Conservation (phyloP, 2,113 vertebrate genomes). For the Isurus oxyrinchus region DNA sequence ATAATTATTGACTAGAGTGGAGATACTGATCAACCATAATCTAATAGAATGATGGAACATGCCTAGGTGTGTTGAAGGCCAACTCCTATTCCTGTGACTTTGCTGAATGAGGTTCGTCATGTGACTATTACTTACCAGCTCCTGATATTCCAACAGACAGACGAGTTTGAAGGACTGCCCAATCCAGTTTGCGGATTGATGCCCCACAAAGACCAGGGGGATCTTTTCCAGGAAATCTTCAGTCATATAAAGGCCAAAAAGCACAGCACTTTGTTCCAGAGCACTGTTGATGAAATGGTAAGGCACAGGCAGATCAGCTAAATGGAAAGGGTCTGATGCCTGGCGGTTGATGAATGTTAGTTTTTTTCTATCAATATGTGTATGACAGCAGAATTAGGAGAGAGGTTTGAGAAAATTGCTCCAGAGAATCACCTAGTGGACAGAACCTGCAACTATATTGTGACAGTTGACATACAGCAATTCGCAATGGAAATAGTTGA, state of each 20-base stretch:
- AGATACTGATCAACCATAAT: not conserved
- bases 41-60: not conserved
- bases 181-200: not conserved
- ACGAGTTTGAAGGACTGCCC: not conserved
- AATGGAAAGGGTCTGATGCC: not conserved
- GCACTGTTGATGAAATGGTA: constrained; percentile 28
- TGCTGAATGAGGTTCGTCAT: not conserved
- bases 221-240: constrained; percentile 31
- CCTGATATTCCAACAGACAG: not conserved
- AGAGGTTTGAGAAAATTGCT: not conserved
- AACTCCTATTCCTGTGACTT: not conserved
- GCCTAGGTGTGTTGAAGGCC: not conserved
- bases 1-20: not conserved
- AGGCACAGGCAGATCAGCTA: not conserved
- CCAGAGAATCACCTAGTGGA: not conserved
- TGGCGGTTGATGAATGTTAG: not conserved
- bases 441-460: not conserved
- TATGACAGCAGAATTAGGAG: not conserved
- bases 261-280: constrained; percentile 32
- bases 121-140: not conserved
- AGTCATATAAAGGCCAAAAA: constrained; percentile 36
- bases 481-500: not conserved
- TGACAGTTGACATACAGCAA: not conserved
- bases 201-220: not conserved
- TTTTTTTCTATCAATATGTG: not conserved